These are phyloP conservation scores for Novumbra hubbsi DNA, from an alignment of 2,797 vertebrate species.

Conservation along the genomic window DNA sequence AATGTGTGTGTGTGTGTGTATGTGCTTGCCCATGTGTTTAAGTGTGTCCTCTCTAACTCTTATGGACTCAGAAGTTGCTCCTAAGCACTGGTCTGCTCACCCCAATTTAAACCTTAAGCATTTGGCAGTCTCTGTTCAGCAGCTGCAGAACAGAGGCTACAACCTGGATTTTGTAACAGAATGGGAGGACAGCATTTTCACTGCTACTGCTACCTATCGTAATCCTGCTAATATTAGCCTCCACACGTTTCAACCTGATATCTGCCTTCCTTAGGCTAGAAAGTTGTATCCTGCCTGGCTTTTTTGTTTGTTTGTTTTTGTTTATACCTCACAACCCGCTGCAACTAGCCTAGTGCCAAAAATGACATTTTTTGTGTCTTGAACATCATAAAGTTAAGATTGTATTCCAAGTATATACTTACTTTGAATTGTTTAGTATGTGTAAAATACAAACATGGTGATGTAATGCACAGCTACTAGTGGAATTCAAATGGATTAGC, in stretches of 20 bases:
- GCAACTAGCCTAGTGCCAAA: slow-evolving; percentile 42
- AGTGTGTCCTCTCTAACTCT: background rate
- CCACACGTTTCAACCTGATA: slow-evolving; percentile 44
- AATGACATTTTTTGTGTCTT: slow-evolving; percentile 48
- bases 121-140: slow-evolving; percentile 43
- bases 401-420: slow-evolving; percentile 50
- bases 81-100: slow-evolving; percentile 52
- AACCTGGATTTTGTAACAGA: slow-evolving; percentile 28
- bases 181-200: slow-evolving; percentile 26
- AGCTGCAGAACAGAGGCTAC: slow-evolving; percentile 27
- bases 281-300: slow-evolving; percentile 35
- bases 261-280: slow-evolving; percentile 44
- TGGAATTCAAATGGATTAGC: slow-evolving; percentile 90
- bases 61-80: slow-evolving; percentile 41
- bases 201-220: slow-evolving; percentile 37
- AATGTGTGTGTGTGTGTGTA: background rate
- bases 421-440: slow-evolving; percentile 49
- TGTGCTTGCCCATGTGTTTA: background rate
- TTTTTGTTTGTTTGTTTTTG: slow-evolving; percentile 26
- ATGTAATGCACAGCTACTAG: slow-evolving; percentile 59
- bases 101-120: slow-evolving; percentile 39
- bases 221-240: slow-evolving; percentile 29
- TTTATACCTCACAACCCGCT: slow-evolving; percentile 55
- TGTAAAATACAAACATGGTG: slow-evolving; percentile 58
- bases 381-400: too few relatives aligned